phyloP scores from a whole-genome alignment of 53 echinoderm and acorn worm species.

The Antedon mediterranea region DNA sequence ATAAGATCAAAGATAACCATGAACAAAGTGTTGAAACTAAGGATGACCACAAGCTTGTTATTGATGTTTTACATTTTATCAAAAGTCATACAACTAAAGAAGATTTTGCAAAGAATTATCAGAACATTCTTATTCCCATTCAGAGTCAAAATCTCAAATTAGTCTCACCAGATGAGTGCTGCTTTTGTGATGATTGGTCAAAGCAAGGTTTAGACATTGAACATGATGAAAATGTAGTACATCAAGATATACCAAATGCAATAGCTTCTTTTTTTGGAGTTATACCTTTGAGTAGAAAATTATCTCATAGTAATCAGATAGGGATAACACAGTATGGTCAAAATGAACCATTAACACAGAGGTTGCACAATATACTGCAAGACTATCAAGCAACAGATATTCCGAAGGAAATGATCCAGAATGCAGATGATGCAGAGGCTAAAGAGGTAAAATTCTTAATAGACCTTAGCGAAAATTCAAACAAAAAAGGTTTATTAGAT shows the following conservation, averaged over 20 bases:
- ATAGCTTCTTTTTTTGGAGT: conserved; percentile 22
- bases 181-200: background rate
- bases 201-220: background rate
- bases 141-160: background rate
- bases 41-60: background rate
- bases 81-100: background rate
- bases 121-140: background rate
- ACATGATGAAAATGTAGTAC: conserved; percentile 19
- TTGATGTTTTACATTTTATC: background rate
- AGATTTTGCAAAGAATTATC: background rate
- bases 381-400: conserved; percentile 34
- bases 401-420: conserved; percentile 81
- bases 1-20: background rate
- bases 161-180: background rate
- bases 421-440: conserved; percentile 96
- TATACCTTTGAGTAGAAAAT: background rate
- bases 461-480: conserved; percentile 41
- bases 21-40: background rate
- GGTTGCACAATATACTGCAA: background rate
- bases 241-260: conserved; percentile 19
- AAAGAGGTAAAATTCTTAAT: conserved; percentile 69
- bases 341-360: background rate
- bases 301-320: background rate
- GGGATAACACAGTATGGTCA: background rate
- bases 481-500: conserved; percentile 22